Percentiles rank a stretch among this genome's conserved stretches.
Conservation (phyloP, 2,888 invertebrate species). For the Parthenolecanium corni region DNA sequence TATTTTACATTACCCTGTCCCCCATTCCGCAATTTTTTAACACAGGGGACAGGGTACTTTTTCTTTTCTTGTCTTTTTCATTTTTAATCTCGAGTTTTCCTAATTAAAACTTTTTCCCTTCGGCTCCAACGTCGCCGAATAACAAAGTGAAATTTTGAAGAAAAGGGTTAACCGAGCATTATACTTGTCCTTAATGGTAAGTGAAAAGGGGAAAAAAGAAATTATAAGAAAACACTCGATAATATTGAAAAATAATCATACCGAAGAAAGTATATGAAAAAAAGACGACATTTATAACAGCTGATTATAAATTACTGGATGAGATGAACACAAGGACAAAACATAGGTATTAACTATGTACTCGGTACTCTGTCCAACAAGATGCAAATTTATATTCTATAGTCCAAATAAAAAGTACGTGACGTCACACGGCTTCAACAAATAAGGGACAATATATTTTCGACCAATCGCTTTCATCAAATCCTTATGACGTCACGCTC, state of each 20-base stretch:
- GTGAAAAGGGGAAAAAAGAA: neutral
- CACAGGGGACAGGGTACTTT: neutral
- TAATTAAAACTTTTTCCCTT: constrained; percentile 19
- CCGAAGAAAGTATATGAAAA: too few relatives aligned
- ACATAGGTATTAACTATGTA: too few relatives aligned
- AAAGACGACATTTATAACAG: too few relatives aligned
- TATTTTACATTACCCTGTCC: neutral
- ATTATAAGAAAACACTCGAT: neutral
- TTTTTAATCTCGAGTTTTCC: constrained; percentile 19
- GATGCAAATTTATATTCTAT: too few relatives aligned
- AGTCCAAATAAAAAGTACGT: too few relatives aligned
- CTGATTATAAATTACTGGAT: too few relatives aligned
- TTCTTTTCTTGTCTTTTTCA: constrained; percentile 15
- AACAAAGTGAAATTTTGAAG: neutral
- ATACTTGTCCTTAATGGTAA: neutral
- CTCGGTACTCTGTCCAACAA: too few relatives aligned
- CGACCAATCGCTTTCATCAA: too few relatives aligned
- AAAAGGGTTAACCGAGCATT: neutral
- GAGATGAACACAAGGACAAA: too few relatives aligned
- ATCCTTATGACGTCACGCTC: too few relatives aligned
- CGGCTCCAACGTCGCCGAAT: neutral
- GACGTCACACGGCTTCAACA: too few relatives aligned
- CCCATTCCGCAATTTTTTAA: neutral
- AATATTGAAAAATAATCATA: neutral
- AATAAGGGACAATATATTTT: too few relatives aligned